Evolutionary conservation across 2,113 vertebrate genomes (phyloP).

Genomic region (Lanius collurio): DNA sequence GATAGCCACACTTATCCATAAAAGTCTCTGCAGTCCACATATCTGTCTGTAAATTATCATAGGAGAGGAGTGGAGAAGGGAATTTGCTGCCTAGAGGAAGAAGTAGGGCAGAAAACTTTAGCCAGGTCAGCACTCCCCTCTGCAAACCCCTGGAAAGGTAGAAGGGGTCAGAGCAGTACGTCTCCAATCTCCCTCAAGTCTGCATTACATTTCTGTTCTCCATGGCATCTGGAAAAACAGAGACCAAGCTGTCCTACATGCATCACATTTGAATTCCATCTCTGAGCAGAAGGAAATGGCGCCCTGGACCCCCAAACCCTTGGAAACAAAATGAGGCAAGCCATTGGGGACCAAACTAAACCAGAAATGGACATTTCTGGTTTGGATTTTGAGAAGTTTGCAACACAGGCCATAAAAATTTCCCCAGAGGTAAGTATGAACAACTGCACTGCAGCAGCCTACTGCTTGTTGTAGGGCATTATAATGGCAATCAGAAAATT

Average conservation of each 20-base stretch:
- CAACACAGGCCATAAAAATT: slow-evolving; percentile 43
- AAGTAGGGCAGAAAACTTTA: background rate
- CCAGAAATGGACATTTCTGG: background rate
- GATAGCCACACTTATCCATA: background rate
- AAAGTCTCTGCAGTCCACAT: background rate
- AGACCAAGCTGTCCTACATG: background rate
- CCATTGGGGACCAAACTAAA: background rate
- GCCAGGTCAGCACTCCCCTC: background rate
- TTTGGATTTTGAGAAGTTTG: slow-evolving; percentile 50
- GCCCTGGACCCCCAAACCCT: background rate
- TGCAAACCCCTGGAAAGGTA: background rate
- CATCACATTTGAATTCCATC: background rate
- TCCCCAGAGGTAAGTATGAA: slow-evolving; percentile 6
- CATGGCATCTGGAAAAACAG: background rate
- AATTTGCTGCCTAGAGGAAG: background rate
- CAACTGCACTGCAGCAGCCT: background rate
- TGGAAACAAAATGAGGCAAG: background rate
- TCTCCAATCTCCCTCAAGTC: background rate
- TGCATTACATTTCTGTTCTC: background rate
- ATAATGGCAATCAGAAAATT: background rate
- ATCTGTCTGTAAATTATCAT: background rate
- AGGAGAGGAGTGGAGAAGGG: background rate
- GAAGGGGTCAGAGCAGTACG: background rate
- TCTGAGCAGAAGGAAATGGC: background rate
- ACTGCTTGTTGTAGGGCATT: background rate